phyloP scores from a whole-genome alignment of 2,888 invertebrate genomes.

The Zele albiditarsus region DNA sequence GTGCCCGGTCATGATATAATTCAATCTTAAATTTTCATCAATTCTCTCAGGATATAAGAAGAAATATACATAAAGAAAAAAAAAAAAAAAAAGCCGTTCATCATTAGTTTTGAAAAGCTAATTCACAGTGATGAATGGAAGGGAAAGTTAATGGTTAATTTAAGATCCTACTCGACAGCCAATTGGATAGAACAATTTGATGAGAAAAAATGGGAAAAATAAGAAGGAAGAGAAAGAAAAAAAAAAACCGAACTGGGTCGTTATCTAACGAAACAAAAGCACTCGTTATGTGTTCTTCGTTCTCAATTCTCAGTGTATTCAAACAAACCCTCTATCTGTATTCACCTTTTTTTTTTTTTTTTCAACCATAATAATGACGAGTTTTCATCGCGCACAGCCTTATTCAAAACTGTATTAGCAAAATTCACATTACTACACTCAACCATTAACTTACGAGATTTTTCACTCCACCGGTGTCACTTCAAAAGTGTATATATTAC shows the following conservation, averaged over 20 bases:
- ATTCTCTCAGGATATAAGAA: background rate
- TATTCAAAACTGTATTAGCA: background rate
- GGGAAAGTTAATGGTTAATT: background rate
- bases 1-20: background rate
- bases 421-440: background rate
- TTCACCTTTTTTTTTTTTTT: background rate
- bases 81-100: background rate
- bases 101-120: background rate
- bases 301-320: background rate
- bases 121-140: background rate
- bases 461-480: background rate
- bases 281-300: background rate
- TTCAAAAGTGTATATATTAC: background rate
- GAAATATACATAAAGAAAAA: background rate
- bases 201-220: background rate
- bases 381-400: background rate
- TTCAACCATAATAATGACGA: background rate
- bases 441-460: background rate
- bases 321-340: constrained; percentile 5
- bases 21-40: background rate
- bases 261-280: constrained; percentile 14
- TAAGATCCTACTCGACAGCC: constrained; percentile 14
- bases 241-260: background rate
- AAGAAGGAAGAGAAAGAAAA: background rate
- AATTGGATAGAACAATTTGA: constrained; percentile 5